Conservation (phyloP, 2,888 invertebrate species). For the Cryptocephalus primarius region DNA sequence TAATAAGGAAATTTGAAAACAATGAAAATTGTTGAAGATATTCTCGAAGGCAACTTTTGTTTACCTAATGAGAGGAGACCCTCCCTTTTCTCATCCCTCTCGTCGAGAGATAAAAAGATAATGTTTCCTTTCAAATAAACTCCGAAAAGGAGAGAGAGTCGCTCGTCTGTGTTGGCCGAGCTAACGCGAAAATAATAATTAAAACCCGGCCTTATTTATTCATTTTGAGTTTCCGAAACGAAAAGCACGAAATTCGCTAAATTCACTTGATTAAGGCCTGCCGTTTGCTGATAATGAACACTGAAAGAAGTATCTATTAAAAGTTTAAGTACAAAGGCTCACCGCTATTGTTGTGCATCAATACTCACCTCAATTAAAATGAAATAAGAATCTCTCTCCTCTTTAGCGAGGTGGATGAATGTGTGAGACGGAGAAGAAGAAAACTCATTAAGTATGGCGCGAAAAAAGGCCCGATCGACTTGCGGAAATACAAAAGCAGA, state of each 20-base stretch:
- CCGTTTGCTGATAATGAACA: constrained; percentile 31
- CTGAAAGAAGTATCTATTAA: constrained; percentile 35
- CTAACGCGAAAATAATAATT: constrained; percentile 28
- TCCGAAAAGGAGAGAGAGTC: constrained; percentile 13
- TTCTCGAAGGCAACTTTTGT: too few species aligned
- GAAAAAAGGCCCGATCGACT: not conserved
- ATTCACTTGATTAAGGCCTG: constrained; percentile 32
- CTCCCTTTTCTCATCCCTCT: not conserved
- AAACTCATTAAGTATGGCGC: constrained; percentile 37
- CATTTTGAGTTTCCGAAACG: constrained; percentile 20
- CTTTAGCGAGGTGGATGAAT: constrained; percentile 1
- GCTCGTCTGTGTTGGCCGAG: not conserved
- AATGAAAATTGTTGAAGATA: too few species aligned
- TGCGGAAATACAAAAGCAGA: too few species aligned
- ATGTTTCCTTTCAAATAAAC: constrained; percentile 1
- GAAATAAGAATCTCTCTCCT: constrained; percentile 35
- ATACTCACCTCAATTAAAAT: constrained; percentile 41
- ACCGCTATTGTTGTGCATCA: constrained; percentile 26
- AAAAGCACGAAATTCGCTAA: constrained; percentile 15
- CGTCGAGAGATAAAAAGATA: not conserved
- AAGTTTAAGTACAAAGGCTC: constrained; percentile 33
- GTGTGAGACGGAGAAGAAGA: constrained; percentile 26
- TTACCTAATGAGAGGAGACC: too few species aligned
- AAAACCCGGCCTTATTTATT: constrained; percentile 32
- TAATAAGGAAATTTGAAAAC: too few species aligned